Base-by-base conservation (phyloP, 2,888 invertebrate genomes). In the Calephelis perditalis region DNA sequence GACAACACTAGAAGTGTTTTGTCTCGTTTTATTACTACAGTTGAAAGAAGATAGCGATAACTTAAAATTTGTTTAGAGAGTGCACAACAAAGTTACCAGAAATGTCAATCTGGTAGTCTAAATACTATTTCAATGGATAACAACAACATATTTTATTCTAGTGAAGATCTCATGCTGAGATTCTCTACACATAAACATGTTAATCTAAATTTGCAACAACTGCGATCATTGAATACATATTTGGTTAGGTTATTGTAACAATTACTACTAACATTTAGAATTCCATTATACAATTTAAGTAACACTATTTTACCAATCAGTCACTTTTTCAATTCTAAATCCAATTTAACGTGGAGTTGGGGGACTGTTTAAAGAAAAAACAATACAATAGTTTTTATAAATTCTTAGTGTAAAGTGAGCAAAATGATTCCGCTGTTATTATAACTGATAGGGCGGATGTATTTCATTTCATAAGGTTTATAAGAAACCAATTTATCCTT, bases 121-220 rank as follows among this genome's bases (percentile, higher is more conserved):
- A 26, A 49, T 49, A 9, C 49, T 49, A 49, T 49, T 49, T 57
- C 56, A 57, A 26, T 57, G 44, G 26, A 55, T 45, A 59, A 59
- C 55, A 59, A 59, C 55, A 59, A 55, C 54, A 55, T 45, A 15
- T 59, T 55, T 55, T 59, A 60, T 60, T 26, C 55, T 60, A 59
- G 55, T 59, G 36, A 37, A 59, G 57, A 62, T 66, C 71, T 72
- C 71, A 68, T 71, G 68, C 72, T 66, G 73, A 74, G 74, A 75
- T 71, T 71, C 66, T 63, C 70, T 74, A 72, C 70, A 74, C 68
- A 63, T 74, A 72, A 70, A 74, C 67, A 63, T 69, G 70, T 68
- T 68, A 66, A 68, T 73, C 67, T 68, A 68, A 46, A 58, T 64
- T 62, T 62, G 63, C 59, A 56, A 63, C 44, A 52, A 62, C 40